Evolutionary conservation across 2,797 vertebrate species (phyloP).

Genomic region (Xenentodon cancila): DNA sequence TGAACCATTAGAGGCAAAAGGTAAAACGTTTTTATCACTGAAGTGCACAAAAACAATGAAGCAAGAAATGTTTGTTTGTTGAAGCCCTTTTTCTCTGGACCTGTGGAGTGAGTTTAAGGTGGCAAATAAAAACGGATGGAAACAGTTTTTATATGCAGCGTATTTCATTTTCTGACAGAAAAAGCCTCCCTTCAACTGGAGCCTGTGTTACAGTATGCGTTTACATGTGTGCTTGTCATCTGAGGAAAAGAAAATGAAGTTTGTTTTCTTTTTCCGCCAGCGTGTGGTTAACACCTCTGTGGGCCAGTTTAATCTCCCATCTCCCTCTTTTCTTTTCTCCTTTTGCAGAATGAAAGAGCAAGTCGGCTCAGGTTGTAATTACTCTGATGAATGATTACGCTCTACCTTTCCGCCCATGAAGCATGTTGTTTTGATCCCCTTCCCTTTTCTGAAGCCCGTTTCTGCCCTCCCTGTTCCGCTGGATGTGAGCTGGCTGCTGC

Average conservation of each 20-base stretch:
- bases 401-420: conserved; percentile 71
- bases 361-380: conserved; percentile 80
- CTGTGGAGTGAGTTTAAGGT: too few relatives aligned
- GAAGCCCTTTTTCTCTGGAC: too few relatives aligned
- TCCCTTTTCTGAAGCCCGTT: conserved; percentile 26
- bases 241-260: conserved; percentile 26
- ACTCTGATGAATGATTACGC: conserved; percentile 81
- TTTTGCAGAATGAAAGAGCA: conserved; percentile 73
- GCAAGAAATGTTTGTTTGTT: too few relatives aligned
- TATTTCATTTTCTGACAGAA: too few relatives aligned
- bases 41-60: neutral
- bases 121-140: too few relatives aligned
- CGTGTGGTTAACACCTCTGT: conserved; percentile 53
- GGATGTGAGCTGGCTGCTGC: conserved; percentile 68
- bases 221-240: conserved; percentile 10
- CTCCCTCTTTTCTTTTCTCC: conserved; percentile 47
- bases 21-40: conserved; percentile 6
- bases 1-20: neutral
- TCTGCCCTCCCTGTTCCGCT: conserved; percentile 58
- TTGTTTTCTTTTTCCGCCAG: conserved; percentile 24
- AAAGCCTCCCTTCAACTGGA: too few relatives aligned
- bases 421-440: conserved; percentile 55
- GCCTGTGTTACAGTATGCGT: neutral
- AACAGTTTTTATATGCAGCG: too few relatives aligned
- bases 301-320: conserved; percentile 49